Base-by-base conservation (phyloP, 92 coral and sea anemone species). In the Palythoa grandiflora region DNA sequence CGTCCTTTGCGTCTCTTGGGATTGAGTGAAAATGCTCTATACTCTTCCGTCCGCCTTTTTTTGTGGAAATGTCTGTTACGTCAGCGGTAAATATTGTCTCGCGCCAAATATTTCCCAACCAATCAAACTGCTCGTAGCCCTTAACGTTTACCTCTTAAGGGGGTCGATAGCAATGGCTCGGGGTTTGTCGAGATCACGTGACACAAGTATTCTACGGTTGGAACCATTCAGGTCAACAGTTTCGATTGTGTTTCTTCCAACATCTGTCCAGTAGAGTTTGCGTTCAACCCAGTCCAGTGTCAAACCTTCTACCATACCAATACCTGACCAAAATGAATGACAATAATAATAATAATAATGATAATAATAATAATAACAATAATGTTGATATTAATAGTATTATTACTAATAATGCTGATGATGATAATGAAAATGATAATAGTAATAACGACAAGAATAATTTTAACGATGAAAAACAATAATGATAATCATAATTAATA, bases 191-290 rank as follows among this genome's bases (percentile, higher is more conserved):
- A 80, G 85, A 63, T 65, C 47, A 6, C 19, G 73, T 50, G 74
- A 39, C 75, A 65, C 85, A 47, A 80, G 38, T 6, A 16, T 36
- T 21, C 75, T 44, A 38, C 85, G 85, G 3, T 71, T 65, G 21
- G 74, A 66, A 12, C 85, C 85, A 36, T 80, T 80, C 47, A 65
- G 21, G 73, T 80, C 40, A 50, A 71, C 75, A 9, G 75, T 40
- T 19, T 80, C 85, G 40, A 80, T 65, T 6, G 59, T 12, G 11
- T 44, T 80, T 47, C 85, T 40, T 20, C 40, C 74, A 2, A 44
- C 61, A 10, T 80, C 85, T 2, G 85, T 80, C 85, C 85, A 80
- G 60, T 80, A 80, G 15, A 80, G 75, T 21, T 80, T 80, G 59
- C 44, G 38, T 80, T 80, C 61, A 19, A 65, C 21, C 75, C 74